A percentile compares a stretch with the other conserved stretches of the same genome.
Evolutionary conservation across 2,888 invertebrate species (phyloP).

Genomic region (Leucophenga montana): DNA sequence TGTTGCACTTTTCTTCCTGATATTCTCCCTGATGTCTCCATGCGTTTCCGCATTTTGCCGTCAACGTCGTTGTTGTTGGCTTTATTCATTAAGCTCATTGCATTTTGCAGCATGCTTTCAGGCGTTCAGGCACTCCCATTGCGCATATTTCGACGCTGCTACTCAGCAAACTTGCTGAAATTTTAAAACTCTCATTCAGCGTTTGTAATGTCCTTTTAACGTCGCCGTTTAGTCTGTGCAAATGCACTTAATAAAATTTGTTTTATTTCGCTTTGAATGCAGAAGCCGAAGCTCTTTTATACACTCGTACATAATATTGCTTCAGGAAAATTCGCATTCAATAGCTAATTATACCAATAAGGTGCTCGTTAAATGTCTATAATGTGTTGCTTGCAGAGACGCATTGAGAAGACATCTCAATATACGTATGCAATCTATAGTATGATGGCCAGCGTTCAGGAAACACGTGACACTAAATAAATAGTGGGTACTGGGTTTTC

Average conservation of each 20-base stretch:
- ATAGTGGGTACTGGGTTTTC: too few species aligned
- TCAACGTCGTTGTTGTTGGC: not conserved
- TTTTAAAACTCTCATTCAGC: slow-evolving; percentile 39
- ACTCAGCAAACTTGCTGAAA: slow-evolving; percentile 39
- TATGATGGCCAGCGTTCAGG: too few species aligned
- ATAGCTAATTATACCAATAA: too few species aligned
- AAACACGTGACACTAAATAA: too few species aligned
- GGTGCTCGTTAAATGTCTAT: too few species aligned
- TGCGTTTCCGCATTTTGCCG: slow-evolving; percentile 28
- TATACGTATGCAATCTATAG: too few species aligned
- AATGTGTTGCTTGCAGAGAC: too few species aligned
- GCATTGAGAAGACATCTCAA: too few species aligned
- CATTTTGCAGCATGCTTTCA: slow-evolving; percentile 34
- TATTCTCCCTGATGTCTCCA: not conserved
- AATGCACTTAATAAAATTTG: slow-evolving; percentile 33
- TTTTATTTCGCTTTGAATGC: not conserved
- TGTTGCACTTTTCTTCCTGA: slow-evolving; percentile 13
- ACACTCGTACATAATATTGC: too few species aligned
- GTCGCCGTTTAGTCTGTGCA: slow-evolving; percentile 40
- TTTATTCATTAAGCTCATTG: slow-evolving; percentile 42
- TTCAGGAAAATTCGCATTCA: too few species aligned
- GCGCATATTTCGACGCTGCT: slow-evolving; percentile 20
- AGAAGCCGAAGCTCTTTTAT: too few species aligned
- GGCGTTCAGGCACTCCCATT: slow-evolving; percentile 28
- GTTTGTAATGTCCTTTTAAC: slow-evolving; percentile 40